phyloP scores from a whole-genome alignment of 1,140 invertebrate genomes.

The Microplitis demolitor region DNA sequence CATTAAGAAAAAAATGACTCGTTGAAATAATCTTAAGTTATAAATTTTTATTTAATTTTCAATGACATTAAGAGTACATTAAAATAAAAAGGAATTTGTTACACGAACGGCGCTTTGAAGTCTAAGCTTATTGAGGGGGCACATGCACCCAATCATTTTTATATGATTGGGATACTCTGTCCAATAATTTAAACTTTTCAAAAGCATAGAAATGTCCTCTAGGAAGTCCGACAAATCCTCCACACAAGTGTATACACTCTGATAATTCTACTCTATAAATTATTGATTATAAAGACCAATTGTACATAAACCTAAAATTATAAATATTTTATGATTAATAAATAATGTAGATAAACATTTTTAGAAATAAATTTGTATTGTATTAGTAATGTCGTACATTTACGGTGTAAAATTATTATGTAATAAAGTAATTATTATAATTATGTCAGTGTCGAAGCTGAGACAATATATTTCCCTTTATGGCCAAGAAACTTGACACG shows the following conservation, averaged over 20 bases:
- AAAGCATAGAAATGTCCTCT: constrained; percentile 75
- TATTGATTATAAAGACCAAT: neutral
- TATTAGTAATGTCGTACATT: constrained; percentile 1
- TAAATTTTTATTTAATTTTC: no score
- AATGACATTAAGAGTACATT: no score
- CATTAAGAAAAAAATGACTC: no score
- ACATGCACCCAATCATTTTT: constrained; percentile 77
- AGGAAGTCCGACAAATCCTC: constrained; percentile 82
- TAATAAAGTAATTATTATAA: constrained; percentile 15
- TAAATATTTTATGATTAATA: neutral
- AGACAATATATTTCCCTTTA: constrained; percentile 60
- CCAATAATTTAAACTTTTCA: constrained; percentile 83
- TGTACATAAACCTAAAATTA: neutral
- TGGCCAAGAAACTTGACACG: constrained; percentile 72
- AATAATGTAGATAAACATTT: neutral
- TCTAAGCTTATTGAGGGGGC: constrained; percentile 73
- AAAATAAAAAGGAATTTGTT: no score
- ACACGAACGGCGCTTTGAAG: no score
- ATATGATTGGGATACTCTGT: constrained; percentile 84
- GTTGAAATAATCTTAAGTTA: no score
- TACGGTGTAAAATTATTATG: neutral
- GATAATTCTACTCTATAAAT: constrained; percentile 62
- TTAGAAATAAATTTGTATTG: neutral
- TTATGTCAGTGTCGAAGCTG: constrained; percentile 63
- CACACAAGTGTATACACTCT: constrained; percentile 79